These are phyloP conservation scores for Ornithoptera alexandrae DNA, from an alignment of 2,888 invertebrate genomes.

Conservation along the genomic window DNA sequence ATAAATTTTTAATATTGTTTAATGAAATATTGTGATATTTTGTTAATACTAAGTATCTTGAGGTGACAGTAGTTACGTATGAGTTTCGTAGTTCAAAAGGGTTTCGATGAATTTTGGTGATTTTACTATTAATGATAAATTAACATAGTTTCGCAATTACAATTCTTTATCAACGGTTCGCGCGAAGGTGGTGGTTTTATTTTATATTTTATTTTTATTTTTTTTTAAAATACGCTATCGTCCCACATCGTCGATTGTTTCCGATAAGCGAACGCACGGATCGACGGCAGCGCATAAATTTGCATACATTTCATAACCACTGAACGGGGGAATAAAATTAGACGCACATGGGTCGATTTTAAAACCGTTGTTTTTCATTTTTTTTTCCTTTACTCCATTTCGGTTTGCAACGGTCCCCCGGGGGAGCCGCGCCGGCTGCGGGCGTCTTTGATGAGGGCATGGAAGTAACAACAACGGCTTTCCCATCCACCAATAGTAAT, in stretches of 20 bases:
- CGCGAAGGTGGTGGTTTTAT: constrained; percentile 25
- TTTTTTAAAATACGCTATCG: constrained; percentile 36
- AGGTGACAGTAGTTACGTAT: too few species aligned
- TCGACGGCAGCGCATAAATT: constrained; percentile 68
- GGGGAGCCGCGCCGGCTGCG: constrained; percentile 16
- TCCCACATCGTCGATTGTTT: constrained; percentile 47
- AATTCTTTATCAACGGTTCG: constrained; percentile 14
- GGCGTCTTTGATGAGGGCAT: constrained; percentile 12
- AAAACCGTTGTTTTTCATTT: constrained; percentile 65
- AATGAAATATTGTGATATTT: too few species aligned
- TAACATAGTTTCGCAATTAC: neutral
- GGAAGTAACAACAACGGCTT: constrained; percentile 8
- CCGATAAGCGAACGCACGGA: constrained; percentile 48
- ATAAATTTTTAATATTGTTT: too few species aligned
- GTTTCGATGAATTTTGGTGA: too few species aligned
- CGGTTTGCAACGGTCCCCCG: constrained; percentile 53
- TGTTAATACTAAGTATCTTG: too few species aligned
- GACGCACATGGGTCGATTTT: constrained; percentile 70
- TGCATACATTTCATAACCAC: constrained; percentile 79
- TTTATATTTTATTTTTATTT: too few species aligned
- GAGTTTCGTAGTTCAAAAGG: too few species aligned
- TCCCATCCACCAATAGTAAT: too few species aligned
- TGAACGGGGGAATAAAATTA: constrained; percentile 78
- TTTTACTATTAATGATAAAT: too few species aligned
- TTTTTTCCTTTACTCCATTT: constrained; percentile 47